phyloP scores from a whole-genome alignment of 2,888 invertebrate genomes.

The Bruchidius siliquastri region DNA sequence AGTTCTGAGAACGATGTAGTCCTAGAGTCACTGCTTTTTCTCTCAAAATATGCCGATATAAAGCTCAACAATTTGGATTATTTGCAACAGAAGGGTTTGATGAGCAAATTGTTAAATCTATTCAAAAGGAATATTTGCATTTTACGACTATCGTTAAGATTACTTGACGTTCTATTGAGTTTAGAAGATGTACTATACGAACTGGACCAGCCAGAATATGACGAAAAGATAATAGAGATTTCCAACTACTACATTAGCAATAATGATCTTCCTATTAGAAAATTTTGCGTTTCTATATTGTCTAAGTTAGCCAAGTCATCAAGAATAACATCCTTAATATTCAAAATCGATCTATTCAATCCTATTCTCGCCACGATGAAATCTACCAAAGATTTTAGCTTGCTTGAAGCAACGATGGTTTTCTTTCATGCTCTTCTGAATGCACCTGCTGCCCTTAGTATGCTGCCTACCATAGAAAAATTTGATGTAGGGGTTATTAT shows the following conservation, averaged over 20 bases:
- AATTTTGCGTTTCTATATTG: slow-evolving; percentile 30
- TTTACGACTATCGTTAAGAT: slow-evolving; percentile 28
- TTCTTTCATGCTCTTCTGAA: slow-evolving; percentile 29
- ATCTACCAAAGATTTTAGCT: slow-evolving; percentile 21
- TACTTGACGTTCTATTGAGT: slow-evolving; percentile 28
- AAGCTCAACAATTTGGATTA: slow-evolving; percentile 29
- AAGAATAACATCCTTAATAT: slow-evolving; percentile 28
- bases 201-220: slow-evolving; percentile 32
- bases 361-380: slow-evolving; percentile 30
- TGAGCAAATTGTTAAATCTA: slow-evolving; percentile 28
- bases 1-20: slow-evolving; percentile 33
- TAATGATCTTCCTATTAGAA: slow-evolving; percentile 27
- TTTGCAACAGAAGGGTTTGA: slow-evolving; percentile 28
- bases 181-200: slow-evolving; percentile 28
- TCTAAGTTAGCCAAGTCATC: slow-evolving; percentile 26
- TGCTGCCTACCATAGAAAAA: slow-evolving; percentile 23
- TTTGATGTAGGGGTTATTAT: slow-evolving; percentile 27
- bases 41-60: slow-evolving; percentile 36
- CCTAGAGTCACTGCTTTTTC: slow-evolving; percentile 33
- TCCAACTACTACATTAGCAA: slow-evolving; percentile 28
- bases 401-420: slow-evolving; percentile 26
- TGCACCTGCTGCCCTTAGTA: slow-evolving; percentile 26
- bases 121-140: slow-evolving; percentile 34
- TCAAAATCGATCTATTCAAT: slow-evolving; percentile 27
- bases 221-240: slow-evolving; percentile 30